phyloP scores from a whole-genome alignment of 2,797 vertebrate species.

The Karalla daura region DNA sequence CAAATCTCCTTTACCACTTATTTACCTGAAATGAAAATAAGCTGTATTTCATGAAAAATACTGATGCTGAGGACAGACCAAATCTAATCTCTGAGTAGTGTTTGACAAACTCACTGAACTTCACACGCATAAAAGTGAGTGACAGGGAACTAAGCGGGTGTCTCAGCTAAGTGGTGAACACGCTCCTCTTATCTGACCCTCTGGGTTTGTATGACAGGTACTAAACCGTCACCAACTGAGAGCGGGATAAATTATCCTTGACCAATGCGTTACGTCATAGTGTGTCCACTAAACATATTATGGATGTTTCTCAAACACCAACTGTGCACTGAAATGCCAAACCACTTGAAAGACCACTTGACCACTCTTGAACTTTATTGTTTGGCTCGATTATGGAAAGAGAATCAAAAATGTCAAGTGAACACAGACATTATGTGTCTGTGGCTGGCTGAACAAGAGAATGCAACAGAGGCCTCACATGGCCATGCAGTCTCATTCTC shows the following conservation, averaged over 20 bases:
- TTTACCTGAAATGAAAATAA: too few species aligned
- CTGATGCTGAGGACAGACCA: not conserved
- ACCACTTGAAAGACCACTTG: constrained; percentile 7
- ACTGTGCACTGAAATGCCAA: constrained; percentile 22
- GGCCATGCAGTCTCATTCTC: too few species aligned
- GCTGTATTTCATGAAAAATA: not conserved
- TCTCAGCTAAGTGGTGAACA: not conserved
- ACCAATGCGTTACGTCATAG: constrained; percentile 29
- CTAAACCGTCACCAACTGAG: constrained; percentile 26
- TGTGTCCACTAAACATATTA: constrained; percentile 24
- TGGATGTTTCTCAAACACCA: not conserved
- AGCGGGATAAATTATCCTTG: constrained; percentile 18
- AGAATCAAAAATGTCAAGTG: constrained; percentile 8
- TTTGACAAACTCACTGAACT: constrained; percentile 4
- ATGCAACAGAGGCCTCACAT: too few species aligned
- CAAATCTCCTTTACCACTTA: too few species aligned
- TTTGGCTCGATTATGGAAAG: not conserved
- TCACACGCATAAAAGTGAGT: constrained; percentile 13
- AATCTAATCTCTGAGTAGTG: not conserved
- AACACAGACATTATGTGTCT: not conserved
- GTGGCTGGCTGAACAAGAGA: not conserved
- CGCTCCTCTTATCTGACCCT: constrained; percentile 30
- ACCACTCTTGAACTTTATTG: not conserved
- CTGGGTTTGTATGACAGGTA: constrained; percentile 12
- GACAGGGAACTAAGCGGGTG: not conserved